These are phyloP conservation scores for Neosilurus hyrtlii DNA, from an alignment of 2,797 vertebrate genomes.

Conservation along the genomic window DNA sequence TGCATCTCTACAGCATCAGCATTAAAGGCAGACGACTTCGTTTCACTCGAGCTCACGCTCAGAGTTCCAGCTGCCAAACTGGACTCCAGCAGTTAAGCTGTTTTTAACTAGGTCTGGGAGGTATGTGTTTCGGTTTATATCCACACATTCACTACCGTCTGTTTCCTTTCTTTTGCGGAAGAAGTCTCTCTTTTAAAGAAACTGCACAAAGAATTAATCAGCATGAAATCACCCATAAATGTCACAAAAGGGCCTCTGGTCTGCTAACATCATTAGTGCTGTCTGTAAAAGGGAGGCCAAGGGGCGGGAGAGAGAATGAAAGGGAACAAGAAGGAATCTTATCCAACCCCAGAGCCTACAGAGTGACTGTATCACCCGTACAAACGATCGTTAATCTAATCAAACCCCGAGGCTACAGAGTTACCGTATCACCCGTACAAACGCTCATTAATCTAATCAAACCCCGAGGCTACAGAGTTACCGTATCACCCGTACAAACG, in stretches of 20 bases:
- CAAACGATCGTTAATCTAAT: neutral
- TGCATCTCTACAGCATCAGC: slow-evolving; percentile 16
- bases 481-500: neutral
- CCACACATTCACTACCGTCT: neutral
- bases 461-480: neutral
- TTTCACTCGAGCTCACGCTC: slow-evolving; percentile 10
- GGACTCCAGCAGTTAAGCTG: slow-evolving; percentile 65
- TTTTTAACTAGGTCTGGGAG: slow-evolving; percentile 74
- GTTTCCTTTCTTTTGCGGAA: slow-evolving; percentile 47
- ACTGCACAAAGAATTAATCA: neutral
- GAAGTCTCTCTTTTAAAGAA: neutral
- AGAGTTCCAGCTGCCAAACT: slow-evolving; percentile 25
- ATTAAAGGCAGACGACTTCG: neutral
- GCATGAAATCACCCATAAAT: neutral
- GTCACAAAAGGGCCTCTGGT: slow-evolving; percentile 9
- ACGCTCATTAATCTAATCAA: neutral
- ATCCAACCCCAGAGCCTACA: neutral
- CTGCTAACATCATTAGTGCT: slow-evolving; percentile 9
- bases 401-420: neutral
- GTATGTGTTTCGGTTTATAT: slow-evolving; percentile 9
- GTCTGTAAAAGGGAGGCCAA: neutral
- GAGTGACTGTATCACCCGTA: neutral
- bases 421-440: neutral
- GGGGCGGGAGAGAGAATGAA: neutral
- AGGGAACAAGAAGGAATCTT: neutral